Conservation (phyloP, 2,113 vertebrate genomes). For the Kryptolebias marmoratus region DNA sequence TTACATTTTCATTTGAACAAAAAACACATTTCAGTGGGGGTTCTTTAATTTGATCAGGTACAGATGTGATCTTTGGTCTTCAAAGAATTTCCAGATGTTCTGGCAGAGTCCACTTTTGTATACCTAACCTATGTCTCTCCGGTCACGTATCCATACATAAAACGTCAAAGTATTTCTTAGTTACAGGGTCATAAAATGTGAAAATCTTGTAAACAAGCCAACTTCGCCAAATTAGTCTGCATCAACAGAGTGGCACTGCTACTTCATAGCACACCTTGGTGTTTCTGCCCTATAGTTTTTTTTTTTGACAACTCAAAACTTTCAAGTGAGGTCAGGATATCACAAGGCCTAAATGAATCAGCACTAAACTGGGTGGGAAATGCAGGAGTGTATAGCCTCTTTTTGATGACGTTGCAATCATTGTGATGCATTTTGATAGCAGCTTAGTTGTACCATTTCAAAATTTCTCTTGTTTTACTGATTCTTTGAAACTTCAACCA, state of each 20-base stretch:
- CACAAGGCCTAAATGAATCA: background rate
- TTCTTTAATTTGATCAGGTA: conserved; percentile 41
- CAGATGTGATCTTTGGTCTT: conserved; percentile 61
- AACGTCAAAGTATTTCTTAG: conserved; percentile 64
- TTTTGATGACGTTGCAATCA: background rate
- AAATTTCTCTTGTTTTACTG: background rate
- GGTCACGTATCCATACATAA: conserved; percentile 18
- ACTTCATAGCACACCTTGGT: conserved; percentile 27
- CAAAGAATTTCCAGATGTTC: conserved; percentile 34
- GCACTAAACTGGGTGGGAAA: background rate
- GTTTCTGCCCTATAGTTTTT: conserved; percentile 33
- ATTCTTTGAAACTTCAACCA: background rate
- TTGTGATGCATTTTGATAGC: background rate
- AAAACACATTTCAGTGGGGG: conserved; percentile 13
- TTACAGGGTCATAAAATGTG: conserved; percentile 32
- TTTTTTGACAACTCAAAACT: conserved; percentile 1
- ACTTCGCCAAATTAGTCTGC: conserved; percentile 45
- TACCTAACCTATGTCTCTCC: conserved; percentile 16
- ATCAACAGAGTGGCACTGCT: conserved; percentile 43
- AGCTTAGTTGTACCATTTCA: background rate
- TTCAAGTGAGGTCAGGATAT: background rate
- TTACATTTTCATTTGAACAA: conserved; percentile 37
- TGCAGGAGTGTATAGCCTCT: background rate
- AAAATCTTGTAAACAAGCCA: conserved; percentile 38
- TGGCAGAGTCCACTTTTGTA: conserved; percentile 3